Evolutionary conservation across 1,140 invertebrate genomes (phyloP).

Genomic region (Zaprionus camerounensis): DNA sequence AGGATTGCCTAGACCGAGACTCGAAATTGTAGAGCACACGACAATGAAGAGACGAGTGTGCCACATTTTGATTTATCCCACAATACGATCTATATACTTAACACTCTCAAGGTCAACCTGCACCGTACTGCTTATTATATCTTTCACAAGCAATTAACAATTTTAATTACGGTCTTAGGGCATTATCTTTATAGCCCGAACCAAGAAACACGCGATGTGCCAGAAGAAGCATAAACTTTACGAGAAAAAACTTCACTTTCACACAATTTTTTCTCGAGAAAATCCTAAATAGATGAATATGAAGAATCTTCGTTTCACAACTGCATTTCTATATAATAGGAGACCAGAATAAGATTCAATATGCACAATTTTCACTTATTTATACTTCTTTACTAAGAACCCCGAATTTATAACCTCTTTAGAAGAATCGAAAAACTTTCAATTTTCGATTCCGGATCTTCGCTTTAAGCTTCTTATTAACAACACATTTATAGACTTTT

Average conservation of each 20-base stretch:
- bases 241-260: not conserved
- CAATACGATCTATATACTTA: conserved; percentile 63
- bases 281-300: too few species aligned
- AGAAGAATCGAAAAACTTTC: not conserved
- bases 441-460: not conserved
- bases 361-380: not conserved
- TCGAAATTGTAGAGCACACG: conserved; percentile 29
- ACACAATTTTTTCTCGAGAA: not conserved
- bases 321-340: too few species aligned
- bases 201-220: conserved; percentile 16
- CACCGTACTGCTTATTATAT: conserved; percentile 58
- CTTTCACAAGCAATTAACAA: conserved; percentile 74
- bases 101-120: conserved; percentile 63
- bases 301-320: too few species aligned
- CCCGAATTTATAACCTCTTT: not conserved
- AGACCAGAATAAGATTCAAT: not conserved
- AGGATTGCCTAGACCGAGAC: conserved; percentile 59
- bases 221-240: not conserved
- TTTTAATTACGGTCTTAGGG: conserved; percentile 59
- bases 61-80: conserved; percentile 58
- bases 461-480: not conserved
- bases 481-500: not conserved
- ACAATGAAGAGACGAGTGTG: conserved; percentile 34
- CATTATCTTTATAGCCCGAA: conserved; percentile 22
- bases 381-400: not conserved